phyloP scores from a whole-genome alignment of 2,888 invertebrate genomes.

The Mesorhabditis spiculigera region DNA sequence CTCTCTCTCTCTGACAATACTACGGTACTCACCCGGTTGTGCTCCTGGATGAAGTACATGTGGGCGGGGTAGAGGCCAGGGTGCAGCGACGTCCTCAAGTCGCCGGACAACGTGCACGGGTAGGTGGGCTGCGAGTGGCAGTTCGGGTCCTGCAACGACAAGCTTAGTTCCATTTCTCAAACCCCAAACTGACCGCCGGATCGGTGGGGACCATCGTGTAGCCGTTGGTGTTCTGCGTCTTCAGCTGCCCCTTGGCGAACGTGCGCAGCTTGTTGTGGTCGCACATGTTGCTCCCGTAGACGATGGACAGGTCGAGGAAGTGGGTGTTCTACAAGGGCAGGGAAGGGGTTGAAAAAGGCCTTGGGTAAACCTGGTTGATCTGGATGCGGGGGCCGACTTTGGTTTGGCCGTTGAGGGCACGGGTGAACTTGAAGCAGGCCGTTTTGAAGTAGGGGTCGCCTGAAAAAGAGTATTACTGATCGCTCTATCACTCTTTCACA shows the following conservation, averaged over 20 bases:
- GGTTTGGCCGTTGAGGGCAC: conserved; percentile 85
- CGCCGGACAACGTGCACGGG: conserved; percentile 38
- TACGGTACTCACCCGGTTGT: conserved; percentile 31
- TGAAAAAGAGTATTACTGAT: neutral
- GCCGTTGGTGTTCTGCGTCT: conserved; percentile 19
- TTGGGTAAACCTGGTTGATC: conserved; percentile 27
- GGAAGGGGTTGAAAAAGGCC: too few species aligned
- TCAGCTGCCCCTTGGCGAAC: conserved; percentile 60
- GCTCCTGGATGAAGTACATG: conserved; percentile 42
- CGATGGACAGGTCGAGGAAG: conserved; percentile 72
- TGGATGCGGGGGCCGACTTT: conserved; percentile 64
- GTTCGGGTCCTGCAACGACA: conserved; percentile 21
- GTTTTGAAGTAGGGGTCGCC: conserved; percentile 63
- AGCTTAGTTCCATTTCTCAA: neutral
- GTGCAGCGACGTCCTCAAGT: conserved; percentile 44
- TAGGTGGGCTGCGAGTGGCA: conserved; percentile 35
- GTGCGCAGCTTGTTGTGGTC: conserved; percentile 75
- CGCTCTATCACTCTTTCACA: neutral
- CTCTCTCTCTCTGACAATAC: too few species aligned
- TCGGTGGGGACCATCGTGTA: conserved; percentile 32
- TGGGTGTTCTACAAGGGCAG: conserved; percentile 85
- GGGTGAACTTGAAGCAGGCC: conserved; percentile 83
- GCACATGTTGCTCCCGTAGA: conserved; percentile 87
- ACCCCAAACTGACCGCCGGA: conserved; percentile 13
- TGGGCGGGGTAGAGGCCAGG: conserved; percentile 42